Evolutionary conservation across 2,888 invertebrate genomes (phyloP).

Genomic region (Chelonus formosanus): DNA sequence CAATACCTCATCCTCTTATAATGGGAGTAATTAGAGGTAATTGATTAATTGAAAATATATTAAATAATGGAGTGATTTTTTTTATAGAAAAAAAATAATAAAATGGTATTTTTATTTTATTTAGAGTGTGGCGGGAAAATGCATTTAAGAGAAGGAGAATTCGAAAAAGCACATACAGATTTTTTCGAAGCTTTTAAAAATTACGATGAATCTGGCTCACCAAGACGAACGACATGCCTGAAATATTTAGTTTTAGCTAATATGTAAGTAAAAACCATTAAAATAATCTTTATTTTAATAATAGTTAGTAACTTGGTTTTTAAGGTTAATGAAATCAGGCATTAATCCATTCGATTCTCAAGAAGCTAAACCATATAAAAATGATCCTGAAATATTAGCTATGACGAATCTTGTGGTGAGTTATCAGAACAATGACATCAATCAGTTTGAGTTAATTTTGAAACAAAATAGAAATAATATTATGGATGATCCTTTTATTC

Average conservation of each 20-base stretch:
- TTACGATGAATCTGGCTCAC: slow-evolving; percentile 98
- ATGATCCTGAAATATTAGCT: slow-evolving; percentile 98
- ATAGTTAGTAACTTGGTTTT: background rate
- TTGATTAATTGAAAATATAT: slow-evolving; percentile 8
- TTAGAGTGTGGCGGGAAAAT: slow-evolving; percentile 98
- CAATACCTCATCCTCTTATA: slow-evolving; percentile 99
- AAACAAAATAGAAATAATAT: slow-evolving; percentile 94
- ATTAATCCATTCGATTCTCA: slow-evolving; percentile 99
- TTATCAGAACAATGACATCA: slow-evolving; percentile 98
- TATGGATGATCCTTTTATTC: slow-evolving; percentile 99
- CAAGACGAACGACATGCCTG: slow-evolving; percentile 93
- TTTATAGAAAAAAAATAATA: background rate
- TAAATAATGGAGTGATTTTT: background rate
- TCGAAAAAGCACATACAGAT: slow-evolving; percentile 98
- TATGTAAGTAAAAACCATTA: slow-evolving; percentile 72
- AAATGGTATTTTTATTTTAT: slow-evolving; percentile 41
- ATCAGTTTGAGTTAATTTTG: slow-evolving; percentile 96
- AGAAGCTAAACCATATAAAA: slow-evolving; percentile 99
- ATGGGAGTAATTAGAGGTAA: slow-evolving; percentile 98
- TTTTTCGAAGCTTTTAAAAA: slow-evolving; percentile 99
- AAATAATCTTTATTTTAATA: slow-evolving; percentile 12
- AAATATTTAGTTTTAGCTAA: slow-evolving; percentile 98
- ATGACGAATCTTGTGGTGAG: slow-evolving; percentile 98
- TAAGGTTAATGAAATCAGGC: slow-evolving; percentile 97
- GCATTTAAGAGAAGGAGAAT: slow-evolving; percentile 98